Evolutionary conservation across 2,797 vertebrate species (phyloP).

Genomic region (Eulemur coronatus): DNA sequence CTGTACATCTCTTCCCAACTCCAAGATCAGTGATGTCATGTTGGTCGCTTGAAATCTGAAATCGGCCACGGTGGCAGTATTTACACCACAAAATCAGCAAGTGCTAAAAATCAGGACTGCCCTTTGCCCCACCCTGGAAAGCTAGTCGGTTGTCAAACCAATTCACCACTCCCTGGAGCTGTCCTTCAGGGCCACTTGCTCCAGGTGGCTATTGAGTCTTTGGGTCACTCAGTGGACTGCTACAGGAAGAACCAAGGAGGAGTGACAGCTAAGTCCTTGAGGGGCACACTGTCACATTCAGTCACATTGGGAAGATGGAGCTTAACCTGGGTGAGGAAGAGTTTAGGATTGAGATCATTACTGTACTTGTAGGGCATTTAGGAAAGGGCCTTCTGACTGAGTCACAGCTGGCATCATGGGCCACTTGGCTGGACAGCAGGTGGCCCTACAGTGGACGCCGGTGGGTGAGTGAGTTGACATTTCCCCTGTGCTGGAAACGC

Average conservation of each 20-base stretch:
- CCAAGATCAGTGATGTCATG: too few relatives aligned
- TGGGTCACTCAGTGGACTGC: not conserved
- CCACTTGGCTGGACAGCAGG: not conserved
- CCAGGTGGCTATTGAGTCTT: not conserved
- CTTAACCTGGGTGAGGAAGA: not conserved
- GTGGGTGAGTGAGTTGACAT: fast-evolving
- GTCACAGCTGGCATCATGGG: not conserved
- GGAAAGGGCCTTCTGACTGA: not conserved
- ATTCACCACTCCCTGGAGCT: not conserved
- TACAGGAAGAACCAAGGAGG: not conserved
- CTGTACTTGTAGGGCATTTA: not conserved
- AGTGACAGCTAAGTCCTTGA: not conserved
- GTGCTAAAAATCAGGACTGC: not conserved
- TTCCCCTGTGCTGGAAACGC: not conserved
- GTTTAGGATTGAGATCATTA: not conserved
- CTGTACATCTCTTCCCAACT: not conserved
- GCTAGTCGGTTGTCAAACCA: not conserved
- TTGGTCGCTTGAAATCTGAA: too few relatives aligned
- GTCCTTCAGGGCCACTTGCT: not conserved
- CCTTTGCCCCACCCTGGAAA: not conserved
- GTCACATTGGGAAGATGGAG: not conserved
- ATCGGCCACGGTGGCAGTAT: too few relatives aligned
- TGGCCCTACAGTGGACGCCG: not conserved
- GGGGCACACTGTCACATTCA: not conserved
- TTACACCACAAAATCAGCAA: not conserved